These are phyloP conservation scores for Tapera naevia DNA, from an alignment of 2,797 vertebrate species.

Conservation along the genomic window DNA sequence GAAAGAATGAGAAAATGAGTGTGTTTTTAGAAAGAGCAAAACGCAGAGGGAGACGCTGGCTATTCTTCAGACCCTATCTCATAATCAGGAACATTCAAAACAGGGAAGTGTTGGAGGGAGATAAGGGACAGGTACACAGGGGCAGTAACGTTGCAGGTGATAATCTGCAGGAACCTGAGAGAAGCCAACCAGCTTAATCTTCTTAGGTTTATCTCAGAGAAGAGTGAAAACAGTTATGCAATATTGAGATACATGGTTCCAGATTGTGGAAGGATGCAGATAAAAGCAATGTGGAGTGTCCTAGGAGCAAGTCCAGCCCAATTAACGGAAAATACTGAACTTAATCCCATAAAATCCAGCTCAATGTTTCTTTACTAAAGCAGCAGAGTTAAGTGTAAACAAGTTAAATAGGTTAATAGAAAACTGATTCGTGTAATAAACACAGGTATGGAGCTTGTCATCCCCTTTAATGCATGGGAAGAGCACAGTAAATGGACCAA, in stretches of 20 bases:
- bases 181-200: background rate
- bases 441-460: background rate
- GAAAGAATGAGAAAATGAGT: conserved; percentile 2
- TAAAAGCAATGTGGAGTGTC: background rate
- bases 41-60: background rate
- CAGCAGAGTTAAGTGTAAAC: background rate
- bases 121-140: background rate
- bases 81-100: conserved; percentile 42
- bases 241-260: background rate
- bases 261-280: background rate
- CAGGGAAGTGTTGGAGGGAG: background rate
- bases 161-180: background rate
- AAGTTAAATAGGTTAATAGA: conserved; percentile 22
- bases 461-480: background rate
- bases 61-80: conserved; percentile 13
- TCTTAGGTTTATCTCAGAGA: conserved; percentile 33
- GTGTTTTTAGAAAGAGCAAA: background rate
- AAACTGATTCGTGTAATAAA: background rate
- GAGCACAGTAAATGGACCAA: background rate
- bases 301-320: background rate
- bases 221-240: background rate
- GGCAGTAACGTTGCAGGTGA: background rate
- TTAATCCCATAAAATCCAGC: background rate
- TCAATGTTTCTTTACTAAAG: conserved; percentile 3
- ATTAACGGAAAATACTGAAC: conserved; percentile 33